A percentile compares a stretch with the other conserved stretches of the same genome.
Evolutionary conservation across 2,888 invertebrate species (phyloP).

Genomic region (Gymnocheta viridis): DNA sequence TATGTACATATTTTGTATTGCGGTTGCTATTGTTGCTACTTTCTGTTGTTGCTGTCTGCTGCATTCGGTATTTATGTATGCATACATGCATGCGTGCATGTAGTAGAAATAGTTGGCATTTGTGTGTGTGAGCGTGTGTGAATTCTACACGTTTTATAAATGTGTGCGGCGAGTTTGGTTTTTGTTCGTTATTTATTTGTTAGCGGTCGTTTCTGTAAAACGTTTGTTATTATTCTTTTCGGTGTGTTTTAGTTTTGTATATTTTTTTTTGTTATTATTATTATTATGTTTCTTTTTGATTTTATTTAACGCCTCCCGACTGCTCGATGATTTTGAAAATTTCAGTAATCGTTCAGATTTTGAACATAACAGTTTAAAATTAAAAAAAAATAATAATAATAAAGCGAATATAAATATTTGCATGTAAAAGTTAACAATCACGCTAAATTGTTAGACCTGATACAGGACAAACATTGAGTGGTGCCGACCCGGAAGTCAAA

Average conservation of each 20-base stretch:
- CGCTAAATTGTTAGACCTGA: constrained; percentile 57
- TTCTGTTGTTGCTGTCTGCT: constrained; percentile 31
- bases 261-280: constrained; percentile 51
- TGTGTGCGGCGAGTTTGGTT: constrained; percentile 18
- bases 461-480: constrained; percentile 47
- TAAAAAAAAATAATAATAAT: constrained; percentile 1
- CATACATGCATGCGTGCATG: background rate
- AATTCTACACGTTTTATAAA: constrained; percentile 45
- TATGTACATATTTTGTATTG: constrained; percentile 42
- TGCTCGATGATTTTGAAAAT: constrained; percentile 71
- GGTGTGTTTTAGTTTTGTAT: constrained; percentile 28
- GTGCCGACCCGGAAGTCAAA: constrained; percentile 41
- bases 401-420: constrained; percentile 16
- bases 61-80: no score
- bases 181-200: constrained; percentile 58
- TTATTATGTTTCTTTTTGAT: constrained; percentile 51
- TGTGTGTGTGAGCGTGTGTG: constrained; percentile 20
- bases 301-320: constrained; percentile 63
- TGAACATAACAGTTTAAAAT: constrained; percentile 76
- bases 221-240: constrained; percentile 62
- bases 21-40: constrained; percentile 49
- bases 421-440: constrained; percentile 18
- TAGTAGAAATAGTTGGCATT: constrained; percentile 9
- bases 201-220: constrained; percentile 56
- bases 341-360: constrained; percentile 81